Base-by-base conservation (phyloP, 2,797 vertebrate species). In the Sebastes hubbsi region DNA sequence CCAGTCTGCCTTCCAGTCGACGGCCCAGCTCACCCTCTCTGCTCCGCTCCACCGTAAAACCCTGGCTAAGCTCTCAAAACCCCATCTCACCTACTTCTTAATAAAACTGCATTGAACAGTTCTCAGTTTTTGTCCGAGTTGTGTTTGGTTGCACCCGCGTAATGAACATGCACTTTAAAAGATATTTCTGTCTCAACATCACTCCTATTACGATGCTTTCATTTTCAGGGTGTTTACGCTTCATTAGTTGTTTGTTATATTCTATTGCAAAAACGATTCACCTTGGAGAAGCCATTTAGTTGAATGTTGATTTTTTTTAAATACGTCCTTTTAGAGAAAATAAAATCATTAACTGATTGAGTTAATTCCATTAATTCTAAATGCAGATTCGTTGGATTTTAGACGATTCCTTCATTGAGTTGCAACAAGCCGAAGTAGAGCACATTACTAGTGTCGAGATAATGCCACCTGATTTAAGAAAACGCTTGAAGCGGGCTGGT, bases 111-210 rank as follows among this genome's bases (percentile, higher is more conserved):
- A 42, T 2, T 64, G 24, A 42, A 25, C n/a, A 25, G 62, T 25
- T 64, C 7, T 32, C 34, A 24, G n/a, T 14, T 1, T 3, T 22
- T 38, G 61, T 36, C 34, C 0, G 34, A 36, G 34, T 36, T 36
- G 29, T 82, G 84, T 88, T 82, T 83, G 77, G 78, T 72, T 91
- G 69, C 68, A 80, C 69, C 29, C 2, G 2, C 30, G 36, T 82
- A 84, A 88, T 83, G 72, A 82, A 80, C 29, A 52, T 2, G n/a
- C 63, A 65, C 64, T 82, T 85, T 49, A 32, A 34, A 68, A 84
- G 65, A 75, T 59, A 62, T 73, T 76, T 73, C 32, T 29, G 55
- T 62, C 64, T 72, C 32, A 42, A 38, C 16, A n/a, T 42, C 8
- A 38, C 30, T 67, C 13, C 63, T 59, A 76, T 74, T 72, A 18